phyloP scores from a whole-genome alignment of 2,797 vertebrate genomes.

The Botia almorhae region DNA sequence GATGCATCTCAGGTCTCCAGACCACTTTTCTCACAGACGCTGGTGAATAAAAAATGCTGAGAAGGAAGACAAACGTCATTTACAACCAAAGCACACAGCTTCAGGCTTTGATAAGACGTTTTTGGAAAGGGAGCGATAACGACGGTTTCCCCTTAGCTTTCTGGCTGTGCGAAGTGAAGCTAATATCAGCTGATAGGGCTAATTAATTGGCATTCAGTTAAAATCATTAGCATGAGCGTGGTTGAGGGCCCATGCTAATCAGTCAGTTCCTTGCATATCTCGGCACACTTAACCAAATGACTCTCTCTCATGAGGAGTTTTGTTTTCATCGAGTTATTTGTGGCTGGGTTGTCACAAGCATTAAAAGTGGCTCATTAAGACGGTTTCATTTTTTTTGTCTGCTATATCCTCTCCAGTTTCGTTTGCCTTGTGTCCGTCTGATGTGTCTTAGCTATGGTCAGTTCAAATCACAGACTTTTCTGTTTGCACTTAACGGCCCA shows the following conservation, averaged over 20 bases:
- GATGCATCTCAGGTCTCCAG: constrained; percentile 33
- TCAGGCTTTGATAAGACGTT: constrained; percentile 32
- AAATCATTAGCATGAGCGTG: constrained; percentile 54
- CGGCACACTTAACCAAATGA: constrained; percentile 55
- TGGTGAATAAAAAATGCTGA: constrained; percentile 16
- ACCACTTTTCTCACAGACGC: constrained; percentile 11
- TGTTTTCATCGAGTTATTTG: constrained; percentile 53
- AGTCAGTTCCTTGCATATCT: constrained; percentile 53
- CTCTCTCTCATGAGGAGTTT: constrained; percentile 44
- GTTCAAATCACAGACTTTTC: constrained; percentile 21
- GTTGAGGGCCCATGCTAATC: constrained; percentile 58
- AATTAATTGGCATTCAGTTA: constrained; percentile 59
- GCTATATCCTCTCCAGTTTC: constrained; percentile 50
- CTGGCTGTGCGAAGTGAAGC: constrained; percentile 18
- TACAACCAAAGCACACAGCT: constrained; percentile 7
- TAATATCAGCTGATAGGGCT: constrained; percentile 52
- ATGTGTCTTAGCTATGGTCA: constrained; percentile 37
- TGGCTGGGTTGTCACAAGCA: constrained; percentile 44
- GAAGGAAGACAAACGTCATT: constrained; percentile 19
- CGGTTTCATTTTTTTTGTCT: constrained; percentile 46
- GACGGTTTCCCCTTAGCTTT: constrained; percentile 30
- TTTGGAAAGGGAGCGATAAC: constrained; percentile 45
- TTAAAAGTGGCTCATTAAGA: constrained; percentile 56
- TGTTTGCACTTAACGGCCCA: constrained; percentile 27
- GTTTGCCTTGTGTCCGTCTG: constrained; percentile 50